Base-by-base conservation (phyloP, 2,797 vertebrate genomes). In the Myotis planiceps region DNA sequence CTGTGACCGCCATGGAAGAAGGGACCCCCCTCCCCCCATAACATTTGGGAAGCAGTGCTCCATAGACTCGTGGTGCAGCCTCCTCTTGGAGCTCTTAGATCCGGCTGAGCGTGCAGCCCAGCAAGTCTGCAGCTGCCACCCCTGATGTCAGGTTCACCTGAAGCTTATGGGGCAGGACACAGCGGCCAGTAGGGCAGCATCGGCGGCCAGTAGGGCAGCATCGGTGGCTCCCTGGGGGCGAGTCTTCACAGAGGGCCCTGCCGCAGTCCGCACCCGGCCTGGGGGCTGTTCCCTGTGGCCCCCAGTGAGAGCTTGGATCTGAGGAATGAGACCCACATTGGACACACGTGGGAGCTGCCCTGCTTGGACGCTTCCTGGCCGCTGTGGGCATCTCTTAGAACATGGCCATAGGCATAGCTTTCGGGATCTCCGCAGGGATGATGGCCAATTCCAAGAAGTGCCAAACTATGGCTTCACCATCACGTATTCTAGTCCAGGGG, bases 21-120 rank as follows among this genome's bases (percentile, higher is more conserved):
- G 58, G 58, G 27, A 6, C 9, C 23, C 55, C 21, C 15, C 21
- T 1, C 53, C 53, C 23, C 53, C 9, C 1, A 21, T 74, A 76
- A 55, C 55, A 69, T 75, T 9, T 90, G 91, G 88, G 79, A 88
- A 79, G 25, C 6, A 3, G 5, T 5, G 4, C 88, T 83, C 92
- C 45, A 74, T 47, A 81, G 60, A 65, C 25, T 85, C 7, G 16
- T 39, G 34, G 42, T 18, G 53, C 3, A 19, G 18, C 13, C 42
- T 63, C 47, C 19, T 75, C 42, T 39, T 18, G 49, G 74, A 15
- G 14, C 15, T 92, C 3, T 72, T 92, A 29, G 58, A 45, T 23
- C 86, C n/a, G 32, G 6, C 16, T 63, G 25, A 60, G 21, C 13
- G 51, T 75, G 74, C 74, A 49, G 9, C 21, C 32, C 21, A 25